Percentiles rank a stretch among this genome's conserved stretches.
phyloP scores from a whole-genome alignment of 1,140 invertebrate species.

The Pectinophora gossypiella region DNA sequence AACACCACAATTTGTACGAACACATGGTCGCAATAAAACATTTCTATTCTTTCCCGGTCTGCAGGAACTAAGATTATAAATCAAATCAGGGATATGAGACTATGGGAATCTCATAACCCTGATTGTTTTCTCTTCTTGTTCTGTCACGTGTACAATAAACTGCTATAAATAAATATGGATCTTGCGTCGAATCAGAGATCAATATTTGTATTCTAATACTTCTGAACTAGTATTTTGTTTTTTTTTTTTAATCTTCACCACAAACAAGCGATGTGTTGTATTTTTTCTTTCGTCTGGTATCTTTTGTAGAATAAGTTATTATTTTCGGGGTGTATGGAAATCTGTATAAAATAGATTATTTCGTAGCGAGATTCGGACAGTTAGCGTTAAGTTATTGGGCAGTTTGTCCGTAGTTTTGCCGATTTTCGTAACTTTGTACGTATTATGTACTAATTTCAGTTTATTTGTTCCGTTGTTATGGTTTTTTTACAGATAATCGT shows the following conservation, averaged over 20 bases:
- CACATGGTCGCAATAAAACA: too few species aligned
- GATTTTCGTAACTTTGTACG: background rate
- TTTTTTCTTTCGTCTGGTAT: constrained; percentile 37
- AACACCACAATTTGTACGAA: too few species aligned
- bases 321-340: constrained; percentile 65
- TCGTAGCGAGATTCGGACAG: constrained; percentile 51
- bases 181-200: constrained; percentile 35
- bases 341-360: constrained; percentile 68
- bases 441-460: background rate
- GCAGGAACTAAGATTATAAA: too few species aligned
- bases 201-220: constrained; percentile 33
- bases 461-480: background rate
- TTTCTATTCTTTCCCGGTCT: too few species aligned
- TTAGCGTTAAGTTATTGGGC: constrained; percentile 46
- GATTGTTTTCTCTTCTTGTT: too few species aligned
- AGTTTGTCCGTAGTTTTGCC: too few species aligned
- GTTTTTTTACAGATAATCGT: background rate
- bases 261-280: constrained; percentile 28
- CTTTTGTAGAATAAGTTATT: constrained; percentile 47
- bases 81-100: too few species aligned
- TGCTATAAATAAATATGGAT: background rate
- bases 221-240: constrained; percentile 48
- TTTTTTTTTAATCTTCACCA: background rate
- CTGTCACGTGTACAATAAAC: too few species aligned
- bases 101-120: too few species aligned